These are phyloP conservation scores for Apamea crenata DNA, from an alignment of 2,888 invertebrate species.

Conservation along the genomic window DNA sequence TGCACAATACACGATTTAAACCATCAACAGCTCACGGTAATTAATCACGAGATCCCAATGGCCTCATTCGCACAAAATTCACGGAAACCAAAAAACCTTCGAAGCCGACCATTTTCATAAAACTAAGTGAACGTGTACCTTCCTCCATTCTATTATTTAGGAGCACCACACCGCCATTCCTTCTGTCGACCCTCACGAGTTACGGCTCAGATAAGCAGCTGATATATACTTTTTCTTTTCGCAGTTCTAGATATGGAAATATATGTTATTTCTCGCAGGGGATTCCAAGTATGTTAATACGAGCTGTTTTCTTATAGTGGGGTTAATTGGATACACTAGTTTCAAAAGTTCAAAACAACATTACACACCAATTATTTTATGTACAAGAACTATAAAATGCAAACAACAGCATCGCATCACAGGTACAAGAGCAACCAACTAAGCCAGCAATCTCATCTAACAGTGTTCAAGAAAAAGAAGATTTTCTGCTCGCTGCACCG, in stretches of 20 bases:
- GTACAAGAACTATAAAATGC: not conserved
- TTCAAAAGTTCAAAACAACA: not conserved
- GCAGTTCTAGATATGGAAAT: slow-evolving; percentile 49
- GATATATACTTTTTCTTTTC: slow-evolving; percentile 64
- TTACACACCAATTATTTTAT: not conserved
- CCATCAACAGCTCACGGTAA: slow-evolving; percentile 2
- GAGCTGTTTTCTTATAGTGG: not conserved
- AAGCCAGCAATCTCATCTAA: slow-evolving; percentile 38
- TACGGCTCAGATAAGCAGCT: slow-evolving; percentile 61
- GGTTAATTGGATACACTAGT: not conserved
- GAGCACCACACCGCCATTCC: slow-evolving; percentile 50
- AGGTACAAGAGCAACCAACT: slow-evolving; percentile 7
- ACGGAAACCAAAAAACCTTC: slow-evolving; percentile 3
- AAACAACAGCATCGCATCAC: slow-evolving; percentile 15
- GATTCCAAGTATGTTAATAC: slow-evolving; percentile 19
- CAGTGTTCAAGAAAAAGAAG: slow-evolving; percentile 39
- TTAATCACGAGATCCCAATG: slow-evolving; percentile 29
- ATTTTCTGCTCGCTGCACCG: slow-evolving; percentile 37
- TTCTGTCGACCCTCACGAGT: slow-evolving; percentile 61
- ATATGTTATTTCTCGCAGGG: slow-evolving; percentile 41
- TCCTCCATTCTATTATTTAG: slow-evolving; percentile 56
- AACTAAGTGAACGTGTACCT: slow-evolving; percentile 47
- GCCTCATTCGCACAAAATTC: slow-evolving; percentile 7
- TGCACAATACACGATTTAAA: not conserved
- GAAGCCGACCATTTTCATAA: slow-evolving; percentile 29